Conservation (phyloP, 2,888 invertebrate genomes). For the Tolmerus cingulatus region DNA sequence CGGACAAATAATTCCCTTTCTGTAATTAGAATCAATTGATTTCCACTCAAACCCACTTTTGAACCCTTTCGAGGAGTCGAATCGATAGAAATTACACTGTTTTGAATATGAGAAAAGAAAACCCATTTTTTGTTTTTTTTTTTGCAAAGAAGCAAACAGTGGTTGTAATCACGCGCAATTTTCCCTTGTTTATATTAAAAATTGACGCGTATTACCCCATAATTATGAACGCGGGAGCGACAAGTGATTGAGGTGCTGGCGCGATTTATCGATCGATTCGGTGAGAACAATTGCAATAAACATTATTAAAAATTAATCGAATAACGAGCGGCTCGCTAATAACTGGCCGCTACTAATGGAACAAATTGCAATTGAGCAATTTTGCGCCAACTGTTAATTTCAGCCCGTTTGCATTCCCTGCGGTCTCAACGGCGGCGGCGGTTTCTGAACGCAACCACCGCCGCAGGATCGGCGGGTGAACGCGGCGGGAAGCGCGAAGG, state of each 20-base stretch:
- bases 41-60: neutral
- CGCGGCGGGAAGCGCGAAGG: neutral
- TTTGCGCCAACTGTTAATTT: neutral
- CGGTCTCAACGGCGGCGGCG: neutral
- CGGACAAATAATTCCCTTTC: neutral
- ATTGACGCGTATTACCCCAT: neutral
- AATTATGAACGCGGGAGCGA: neutral
- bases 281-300: slow-evolving; percentile 1
- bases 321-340: neutral
- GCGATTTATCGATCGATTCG: neutral
- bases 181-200: neutral
- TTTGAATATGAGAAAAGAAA: neutral
- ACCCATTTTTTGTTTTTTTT: neutral
- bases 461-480: neutral
- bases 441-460: neutral
- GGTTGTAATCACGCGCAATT: neutral
- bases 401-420: neutral
- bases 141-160: neutral
- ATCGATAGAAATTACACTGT: neutral
- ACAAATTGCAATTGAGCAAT: slow-evolving; percentile 16
- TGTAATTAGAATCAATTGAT: neutral
- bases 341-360: neutral
- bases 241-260: neutral
- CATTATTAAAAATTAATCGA: neutral
- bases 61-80: neutral